Evolutionary conservation across 2,113 vertebrate genomes (phyloP).

Genomic region (Sphaerodactylus townsendi): DNA sequence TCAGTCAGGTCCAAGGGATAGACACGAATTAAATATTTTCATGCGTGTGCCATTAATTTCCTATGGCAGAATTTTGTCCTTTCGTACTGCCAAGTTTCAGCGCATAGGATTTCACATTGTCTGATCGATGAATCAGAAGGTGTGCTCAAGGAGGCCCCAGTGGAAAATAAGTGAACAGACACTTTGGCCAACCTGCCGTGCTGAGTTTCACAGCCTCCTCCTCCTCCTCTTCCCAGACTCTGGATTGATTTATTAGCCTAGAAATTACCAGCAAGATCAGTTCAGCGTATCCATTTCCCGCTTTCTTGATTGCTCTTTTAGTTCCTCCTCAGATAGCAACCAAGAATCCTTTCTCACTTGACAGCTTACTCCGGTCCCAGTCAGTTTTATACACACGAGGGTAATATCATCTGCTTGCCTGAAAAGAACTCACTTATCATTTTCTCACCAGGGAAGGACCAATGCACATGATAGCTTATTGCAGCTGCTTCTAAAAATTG

Average conservation of each 20-base stretch:
- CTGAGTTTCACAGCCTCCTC: not conserved
- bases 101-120: not conserved
- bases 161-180: not conserved
- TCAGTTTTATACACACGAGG: not conserved
- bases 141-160: not conserved
- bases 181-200: not conserved
- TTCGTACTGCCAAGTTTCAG: not conserved
- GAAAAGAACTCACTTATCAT: not conserved
- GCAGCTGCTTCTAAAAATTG: not conserved
- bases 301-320: not conserved
- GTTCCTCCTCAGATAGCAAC: not conserved
- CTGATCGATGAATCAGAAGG: not conserved
- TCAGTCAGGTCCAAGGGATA: too few relatives aligned
- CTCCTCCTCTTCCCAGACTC: not conserved
- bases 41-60: not conserved
- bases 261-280: slow-evolving; percentile 5
- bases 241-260: slow-evolving; percentile 8
- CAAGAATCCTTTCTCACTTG: not conserved
- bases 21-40: not conserved
- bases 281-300: not conserved
- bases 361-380: not conserved
- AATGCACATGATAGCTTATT: not conserved
- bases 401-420: not conserved
- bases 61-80: not conserved
- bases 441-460: not conserved